Evolutionary conservation across 1,140 invertebrate species (phyloP), one percentile per base, ranked within the genome.

Genomic region (Drosophila punjabiensis): DNA sequence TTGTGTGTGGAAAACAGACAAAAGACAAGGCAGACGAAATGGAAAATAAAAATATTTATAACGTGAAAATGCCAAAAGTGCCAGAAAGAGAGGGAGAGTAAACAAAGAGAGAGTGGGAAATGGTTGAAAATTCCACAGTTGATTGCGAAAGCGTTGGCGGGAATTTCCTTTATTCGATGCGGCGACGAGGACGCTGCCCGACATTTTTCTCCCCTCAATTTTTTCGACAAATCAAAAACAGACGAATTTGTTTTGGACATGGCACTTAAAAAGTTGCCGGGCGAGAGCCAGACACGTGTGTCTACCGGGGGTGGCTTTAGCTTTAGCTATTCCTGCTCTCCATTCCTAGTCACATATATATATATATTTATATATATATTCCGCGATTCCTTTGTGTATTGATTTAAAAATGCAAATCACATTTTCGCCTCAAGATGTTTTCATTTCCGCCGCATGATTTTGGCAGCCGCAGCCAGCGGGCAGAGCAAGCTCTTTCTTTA

Each of bases 211-310:
- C 56, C 80, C 69, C 79, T 80, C 79, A 52, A 73, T 63, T 82
- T 81, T 24, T 88, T 91, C 76, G 82, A 79, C 84, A 91, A 91
- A 91, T 91, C 88, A 91, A 91, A 91, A 91, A 91, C 89, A 91
- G 89, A 91, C 89, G 82, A 88, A 91, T 82, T 91, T 91, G 89
- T 85, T 89, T 91, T 91, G 89, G 89, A 91, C 88, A 91, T 80
- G 82, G 82, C 82, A 85, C 82, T 91, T 91, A 86, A 90, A 90
- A 89, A 90, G 76, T 90, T 86, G 86, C 87, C 75, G 76, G 69
- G 71, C 76, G 33, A 50, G 61, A 45, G 33, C 63, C 80, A 77
- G 79, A 81, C 85, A 90, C 85, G 86, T 89, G 86, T 76, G 74
- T 37, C 55, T 63, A 45, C 55, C 66, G 64, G 48, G 45, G 67